phyloP scores from a whole-genome alignment of 2,888 invertebrate genomes.

The Agonopterix heracliana region DNA sequence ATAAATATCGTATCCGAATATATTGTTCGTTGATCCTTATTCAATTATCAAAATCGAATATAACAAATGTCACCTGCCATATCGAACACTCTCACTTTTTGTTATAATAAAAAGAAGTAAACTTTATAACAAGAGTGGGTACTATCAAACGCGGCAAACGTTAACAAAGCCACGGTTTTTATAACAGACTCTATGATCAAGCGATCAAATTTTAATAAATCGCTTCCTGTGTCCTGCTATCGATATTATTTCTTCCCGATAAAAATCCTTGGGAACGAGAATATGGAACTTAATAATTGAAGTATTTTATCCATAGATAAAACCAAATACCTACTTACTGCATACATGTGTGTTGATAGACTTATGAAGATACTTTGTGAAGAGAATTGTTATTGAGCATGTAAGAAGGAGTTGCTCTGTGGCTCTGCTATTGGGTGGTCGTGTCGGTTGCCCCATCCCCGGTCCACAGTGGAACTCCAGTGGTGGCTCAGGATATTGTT shows the following conservation, averaged over 20 bases:
- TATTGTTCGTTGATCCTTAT: too few species aligned
- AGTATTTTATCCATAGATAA: too few species aligned
- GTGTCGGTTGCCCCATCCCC: too few species aligned
- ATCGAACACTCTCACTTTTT: constrained; percentile 19
- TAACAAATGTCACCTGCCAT: constrained; percentile 21
- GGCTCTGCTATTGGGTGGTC: too few species aligned
- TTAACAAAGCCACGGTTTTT: constrained; percentile 43
- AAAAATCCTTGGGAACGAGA: constrained; percentile 8
- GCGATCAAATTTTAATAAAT: constrained; percentile 60
- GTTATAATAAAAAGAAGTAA: constrained; percentile 14
- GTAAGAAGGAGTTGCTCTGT: too few species aligned
- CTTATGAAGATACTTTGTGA: too few species aligned
- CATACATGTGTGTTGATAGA: too few species aligned
- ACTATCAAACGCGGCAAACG: neutral
- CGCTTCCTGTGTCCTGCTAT: constrained; percentile 52
- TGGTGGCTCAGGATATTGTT: too few species aligned
- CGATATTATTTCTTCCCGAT: constrained; percentile 33
- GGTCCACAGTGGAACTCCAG: too few species aligned
- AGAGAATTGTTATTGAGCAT: too few species aligned
- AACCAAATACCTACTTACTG: too few species aligned
- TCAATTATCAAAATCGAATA: constrained; percentile 7
- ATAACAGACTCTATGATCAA: constrained; percentile 44
- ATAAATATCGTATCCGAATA: too few species aligned
- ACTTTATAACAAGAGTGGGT: constrained; percentile 15
- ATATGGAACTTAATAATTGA: neutral